Conservation (phyloP, 2,113 vertebrate species). For the Lepisosteus oculatus region DNA sequence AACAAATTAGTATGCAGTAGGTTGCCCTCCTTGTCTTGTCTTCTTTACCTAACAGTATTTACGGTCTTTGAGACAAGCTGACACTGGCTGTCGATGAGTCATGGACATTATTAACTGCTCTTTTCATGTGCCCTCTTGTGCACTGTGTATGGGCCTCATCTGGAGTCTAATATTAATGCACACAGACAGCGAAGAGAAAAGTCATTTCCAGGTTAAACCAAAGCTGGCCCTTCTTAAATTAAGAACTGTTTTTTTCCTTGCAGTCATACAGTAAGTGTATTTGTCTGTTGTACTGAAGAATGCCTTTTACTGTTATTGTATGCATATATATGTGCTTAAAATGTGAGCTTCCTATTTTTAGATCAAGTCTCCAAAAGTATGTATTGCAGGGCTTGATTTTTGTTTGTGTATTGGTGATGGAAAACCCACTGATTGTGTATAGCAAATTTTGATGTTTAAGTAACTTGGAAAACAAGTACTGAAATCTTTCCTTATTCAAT, state of each 20-base stretch:
- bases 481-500: no score
- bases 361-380: no score
- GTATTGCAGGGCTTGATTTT: no score
- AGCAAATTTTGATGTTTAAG: no score
- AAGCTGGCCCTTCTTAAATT: neutral
- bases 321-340: no score
- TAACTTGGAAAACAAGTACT: no score
- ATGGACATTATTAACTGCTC: neutral
- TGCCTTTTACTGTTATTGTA: no score
- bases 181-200: slow-evolving; percentile 13
- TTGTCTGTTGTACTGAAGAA: no score
- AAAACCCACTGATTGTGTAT: no score
- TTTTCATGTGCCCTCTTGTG: neutral
- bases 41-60: neutral
- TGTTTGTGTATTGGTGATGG: no score
- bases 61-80: neutral
- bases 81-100: slow-evolving; percentile 5
- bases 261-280: no score
- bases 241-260: neutral
- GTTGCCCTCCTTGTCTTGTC: neutral
- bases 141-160: neutral
- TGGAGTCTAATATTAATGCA: slow-evolving; percentile 7
- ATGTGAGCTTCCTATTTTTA: no score
- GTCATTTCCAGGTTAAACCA: slow-evolving; percentile 10
- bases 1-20: slow-evolving; percentile 1